Percentiles rank a stretch among this genome's conserved stretches.
Conservation (phyloP, 2,797 vertebrate species). For the Chelon labrosus region DNA sequence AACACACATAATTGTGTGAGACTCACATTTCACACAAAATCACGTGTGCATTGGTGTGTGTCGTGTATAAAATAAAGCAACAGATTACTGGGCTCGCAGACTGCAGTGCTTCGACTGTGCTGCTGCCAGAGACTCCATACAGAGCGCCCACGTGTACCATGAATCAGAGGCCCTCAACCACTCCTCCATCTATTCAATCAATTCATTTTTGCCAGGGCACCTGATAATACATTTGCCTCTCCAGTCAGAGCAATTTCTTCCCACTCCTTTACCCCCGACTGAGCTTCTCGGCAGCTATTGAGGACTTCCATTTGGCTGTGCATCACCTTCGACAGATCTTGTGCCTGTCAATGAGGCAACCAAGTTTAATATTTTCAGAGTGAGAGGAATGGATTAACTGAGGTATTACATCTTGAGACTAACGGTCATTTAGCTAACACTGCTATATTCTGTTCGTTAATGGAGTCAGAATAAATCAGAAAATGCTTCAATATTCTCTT, state of each 20-base stretch:
- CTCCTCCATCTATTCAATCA: slow-evolving; percentile 67
- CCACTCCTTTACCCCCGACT: slow-evolving; percentile 58
- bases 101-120: slow-evolving; percentile 37
- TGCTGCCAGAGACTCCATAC: slow-evolving; percentile 60
- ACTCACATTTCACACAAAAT: neutral
- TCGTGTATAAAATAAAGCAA: slow-evolving; percentile 9
- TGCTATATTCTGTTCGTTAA: neutral
- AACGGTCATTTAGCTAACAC: slow-evolving; percentile 17
- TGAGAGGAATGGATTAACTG: slow-evolving; percentile 23
- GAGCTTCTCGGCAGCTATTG: slow-evolving; percentile 46
- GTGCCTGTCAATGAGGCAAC: slow-evolving; percentile 25
- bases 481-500: slow-evolving; percentile 3
- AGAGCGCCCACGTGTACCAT: slow-evolving; percentile 63
- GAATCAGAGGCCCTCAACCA: slow-evolving; percentile 67
- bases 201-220: slow-evolving; percentile 61
- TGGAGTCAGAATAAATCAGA: slow-evolving; percentile 15
- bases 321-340: slow-evolving; percentile 16
- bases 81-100: slow-evolving; percentile 21
- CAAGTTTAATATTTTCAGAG: slow-evolving; percentile 27
- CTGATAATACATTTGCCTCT: slow-evolving; percentile 62
- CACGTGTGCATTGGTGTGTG: neutral
- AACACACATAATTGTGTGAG: slow-evolving; percentile 1
- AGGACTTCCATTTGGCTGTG: slow-evolving; percentile 33
- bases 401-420: slow-evolving; percentile 5
- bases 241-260: slow-evolving; percentile 57